phyloP scores from a whole-genome alignment of 1,140 invertebrate genomes.

The Trachymyrmex septentrionalis region DNA sequence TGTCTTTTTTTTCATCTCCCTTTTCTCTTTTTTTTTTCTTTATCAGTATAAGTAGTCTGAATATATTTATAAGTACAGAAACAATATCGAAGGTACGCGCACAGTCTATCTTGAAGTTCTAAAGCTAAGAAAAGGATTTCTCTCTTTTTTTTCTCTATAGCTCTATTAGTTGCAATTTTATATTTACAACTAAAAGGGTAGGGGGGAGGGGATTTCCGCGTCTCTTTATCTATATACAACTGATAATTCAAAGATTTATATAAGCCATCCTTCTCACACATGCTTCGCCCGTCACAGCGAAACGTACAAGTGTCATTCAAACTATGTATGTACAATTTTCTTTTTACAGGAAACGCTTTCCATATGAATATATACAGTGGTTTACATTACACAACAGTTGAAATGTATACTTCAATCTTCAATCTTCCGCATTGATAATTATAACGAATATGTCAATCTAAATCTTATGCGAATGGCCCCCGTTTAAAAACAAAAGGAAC shows the following conservation, averaged over 20 bases:
- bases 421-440: constrained; percentile 34
- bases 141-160: constrained; percentile 60
- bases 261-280: constrained; percentile 28
- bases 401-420: constrained; percentile 54
- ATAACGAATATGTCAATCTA: constrained; percentile 37
- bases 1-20: background rate
- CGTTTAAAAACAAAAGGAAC: constrained; percentile 10
- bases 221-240: constrained; percentile 78
- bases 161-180: constrained; percentile 72
- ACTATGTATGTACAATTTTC: constrained; percentile 71
- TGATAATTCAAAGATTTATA: constrained; percentile 79
- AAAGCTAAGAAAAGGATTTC: constrained; percentile 82
- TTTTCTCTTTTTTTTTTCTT: constrained; percentile 10
- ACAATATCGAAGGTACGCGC: constrained; percentile 85
- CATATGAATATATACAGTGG: constrained; percentile 64
- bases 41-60: constrained; percentile 80
- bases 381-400: constrained; percentile 69
- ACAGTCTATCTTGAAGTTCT: constrained; percentile 85
- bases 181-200: constrained; percentile 80
- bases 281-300: constrained; percentile 14
- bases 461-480: constrained; percentile 56
- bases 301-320: constrained; percentile 32
- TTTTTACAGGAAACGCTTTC: constrained; percentile 70
- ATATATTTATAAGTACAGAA: constrained; percentile 86
- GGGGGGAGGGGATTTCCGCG: constrained; percentile 43